Evolutionary conservation across 2,113 vertebrate species (phyloP), one percentile per base, ranked within the genome.

Genomic region (Notarius quadriscutis): DNA sequence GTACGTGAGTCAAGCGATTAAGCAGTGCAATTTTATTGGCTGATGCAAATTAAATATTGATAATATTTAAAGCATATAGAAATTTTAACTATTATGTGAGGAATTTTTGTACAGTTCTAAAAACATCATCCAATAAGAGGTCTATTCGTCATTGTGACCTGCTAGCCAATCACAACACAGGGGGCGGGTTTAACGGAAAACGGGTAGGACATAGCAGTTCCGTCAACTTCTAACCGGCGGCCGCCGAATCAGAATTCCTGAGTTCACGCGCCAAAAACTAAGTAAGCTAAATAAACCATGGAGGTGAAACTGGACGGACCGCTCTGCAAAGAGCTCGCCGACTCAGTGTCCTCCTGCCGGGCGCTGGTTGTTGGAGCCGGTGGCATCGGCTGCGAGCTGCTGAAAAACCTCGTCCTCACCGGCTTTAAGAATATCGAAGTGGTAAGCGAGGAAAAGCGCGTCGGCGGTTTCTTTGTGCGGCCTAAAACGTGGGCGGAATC

Each of bases 311-410:
- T 97, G 85, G 95, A 94, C 89, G 96, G 96, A 91, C 94, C 97
- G 50, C 93, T 98, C 18, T 94, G 94, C 14, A 95, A 94, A 91
- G 97, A 97, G 88, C 95, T 99, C 90, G 96, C 96, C 2, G 96
- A 97, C 90, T 95, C 96, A 9, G 94, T 99, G 55, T 94, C 96
- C 83, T 93, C 93, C 41, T 95, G 96, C 89, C 95, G 95, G 89
- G 94, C 97, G 83, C 91, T 99, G 93, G 97, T 99, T 90, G 97
- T 98, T 72, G 98, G 98, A 72, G 98, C 98, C 5, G 98, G 98
- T 55, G 97, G 98, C 6, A 99, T 99, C 92, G 98, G 98, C 93
- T 99, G 98, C 88, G 98, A 99, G 92, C 96, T 99, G 15, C 95
- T 99, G 87, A 99, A 99, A 93, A 97, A 99, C 93, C 94, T 99